Evolutionary conservation across 2,113 vertebrate species (phyloP).

Genomic region (Dicaeum eximium): DNA sequence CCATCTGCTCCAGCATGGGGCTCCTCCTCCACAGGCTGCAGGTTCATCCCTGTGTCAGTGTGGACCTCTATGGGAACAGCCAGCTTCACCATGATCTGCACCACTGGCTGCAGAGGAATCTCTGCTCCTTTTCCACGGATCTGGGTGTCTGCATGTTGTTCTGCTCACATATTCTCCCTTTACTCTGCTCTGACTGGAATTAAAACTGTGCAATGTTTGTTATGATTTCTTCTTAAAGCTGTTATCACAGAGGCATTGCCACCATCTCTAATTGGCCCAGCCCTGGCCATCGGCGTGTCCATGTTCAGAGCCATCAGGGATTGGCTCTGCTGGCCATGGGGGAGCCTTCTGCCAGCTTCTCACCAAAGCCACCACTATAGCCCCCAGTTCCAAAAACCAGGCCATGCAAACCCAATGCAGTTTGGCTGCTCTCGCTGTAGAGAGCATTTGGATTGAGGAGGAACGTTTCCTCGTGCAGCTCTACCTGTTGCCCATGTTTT

Average conservation of each 20-base stretch:
- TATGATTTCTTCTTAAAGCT: background rate
- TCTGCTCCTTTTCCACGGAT: background rate
- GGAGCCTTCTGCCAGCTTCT: background rate
- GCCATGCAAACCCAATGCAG: background rate
- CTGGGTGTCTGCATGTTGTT: background rate
- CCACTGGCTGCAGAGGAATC: background rate
- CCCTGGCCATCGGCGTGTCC: fast-evolving
- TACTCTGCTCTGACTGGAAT: background rate
- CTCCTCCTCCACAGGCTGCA: background rate
- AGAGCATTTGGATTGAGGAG: background rate
- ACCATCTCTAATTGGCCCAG: fast-evolving
- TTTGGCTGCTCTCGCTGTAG: background rate
- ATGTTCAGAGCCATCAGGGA: background rate
- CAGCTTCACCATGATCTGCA: background rate
- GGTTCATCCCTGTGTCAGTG: background rate
- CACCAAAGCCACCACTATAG: background rate
- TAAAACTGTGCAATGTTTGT: background rate
- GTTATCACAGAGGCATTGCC: fast-evolving
- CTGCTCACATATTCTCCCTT: background rate
- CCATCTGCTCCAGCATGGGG: too few relatives aligned
- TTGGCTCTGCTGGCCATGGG: background rate
- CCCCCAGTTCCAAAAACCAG: background rate
- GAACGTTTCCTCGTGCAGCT: background rate
- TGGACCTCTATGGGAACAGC: background rate
- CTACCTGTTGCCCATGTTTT: background rate